Percentiles rank a stretch among this genome's conserved stretches.
phyloP scores from a whole-genome alignment of 1,140 invertebrate genomes.

The Trissolcus basalis region DNA sequence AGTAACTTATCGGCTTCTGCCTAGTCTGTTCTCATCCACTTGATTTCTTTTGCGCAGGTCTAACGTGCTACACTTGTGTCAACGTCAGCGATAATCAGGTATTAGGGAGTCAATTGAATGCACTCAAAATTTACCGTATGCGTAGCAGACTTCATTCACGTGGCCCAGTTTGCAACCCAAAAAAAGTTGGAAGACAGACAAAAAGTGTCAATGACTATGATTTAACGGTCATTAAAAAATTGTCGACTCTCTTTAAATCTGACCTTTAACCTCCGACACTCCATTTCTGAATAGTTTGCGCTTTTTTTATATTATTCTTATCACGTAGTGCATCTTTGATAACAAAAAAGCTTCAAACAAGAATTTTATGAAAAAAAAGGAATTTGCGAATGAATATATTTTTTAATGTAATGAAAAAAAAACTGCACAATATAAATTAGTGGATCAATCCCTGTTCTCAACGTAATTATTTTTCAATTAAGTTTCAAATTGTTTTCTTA shows the following conservation, averaged over 20 bases:
- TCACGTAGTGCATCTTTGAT: too few species aligned
- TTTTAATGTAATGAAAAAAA: too few species aligned
- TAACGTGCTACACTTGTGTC: constrained; percentile 82
- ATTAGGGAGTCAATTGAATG: constrained; percentile 69
- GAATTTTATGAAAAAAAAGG: too few species aligned
- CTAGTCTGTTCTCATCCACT: constrained; percentile 52
- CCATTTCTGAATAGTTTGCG: neutral
- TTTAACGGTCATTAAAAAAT: constrained; percentile 34
- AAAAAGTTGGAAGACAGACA: constrained; percentile 9
- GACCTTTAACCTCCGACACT: neutral
- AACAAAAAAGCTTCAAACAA: too few species aligned
- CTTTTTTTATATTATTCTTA: too few species aligned
- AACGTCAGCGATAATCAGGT: constrained; percentile 82
- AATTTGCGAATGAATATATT: too few species aligned
- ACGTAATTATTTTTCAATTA: too few species aligned
- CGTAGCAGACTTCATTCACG: constrained; percentile 46
- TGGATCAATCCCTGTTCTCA: too few species aligned
- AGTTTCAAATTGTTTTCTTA: neutral
- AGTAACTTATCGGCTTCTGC: constrained; percentile 43
- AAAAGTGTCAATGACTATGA: too few species aligned
- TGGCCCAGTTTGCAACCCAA: constrained; percentile 38
- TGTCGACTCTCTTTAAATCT: constrained; percentile 20
- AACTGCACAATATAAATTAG: too few species aligned
- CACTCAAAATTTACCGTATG: constrained; percentile 62
- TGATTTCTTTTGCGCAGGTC: constrained; percentile 71